Evolutionary conservation across 2,113 vertebrate species (phyloP).

Genomic region (Pterocles burchelli): DNA sequence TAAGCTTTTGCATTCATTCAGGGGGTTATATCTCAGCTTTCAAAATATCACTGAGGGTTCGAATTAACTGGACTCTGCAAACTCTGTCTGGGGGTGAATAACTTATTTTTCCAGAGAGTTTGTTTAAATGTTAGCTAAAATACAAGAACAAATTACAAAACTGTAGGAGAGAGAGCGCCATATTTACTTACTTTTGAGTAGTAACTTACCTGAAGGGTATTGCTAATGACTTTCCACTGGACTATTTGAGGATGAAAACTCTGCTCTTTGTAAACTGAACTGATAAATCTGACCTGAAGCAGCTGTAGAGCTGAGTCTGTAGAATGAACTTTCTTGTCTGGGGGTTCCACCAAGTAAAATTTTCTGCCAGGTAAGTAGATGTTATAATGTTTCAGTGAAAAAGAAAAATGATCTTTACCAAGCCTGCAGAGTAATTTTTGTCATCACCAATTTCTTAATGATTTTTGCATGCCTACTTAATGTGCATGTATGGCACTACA

Average conservation of each 20-base stretch:
- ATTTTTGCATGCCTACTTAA: conserved; percentile 66
- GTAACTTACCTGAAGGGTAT: background rate
- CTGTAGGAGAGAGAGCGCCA: background rate
- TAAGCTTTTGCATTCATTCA: conserved; percentile 24
- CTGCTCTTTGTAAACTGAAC: background rate
- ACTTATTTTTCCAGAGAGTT: background rate
- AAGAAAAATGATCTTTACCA: conserved; percentile 48
- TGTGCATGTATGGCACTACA: conserved; percentile 52
- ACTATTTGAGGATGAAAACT: background rate
- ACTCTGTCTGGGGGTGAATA: background rate
- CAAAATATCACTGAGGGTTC: background rate
- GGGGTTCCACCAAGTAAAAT: background rate
- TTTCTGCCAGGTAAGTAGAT: background rate
- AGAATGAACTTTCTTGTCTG: background rate
- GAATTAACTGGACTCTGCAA: background rate
- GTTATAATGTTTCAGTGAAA: conserved; percentile 14
- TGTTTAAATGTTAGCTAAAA: background rate
- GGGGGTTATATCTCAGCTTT: background rate
- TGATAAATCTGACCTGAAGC: background rate
- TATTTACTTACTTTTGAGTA: background rate
- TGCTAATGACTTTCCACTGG: background rate
- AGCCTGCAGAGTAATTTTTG: conserved; percentile 66
- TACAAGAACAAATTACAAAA: background rate
- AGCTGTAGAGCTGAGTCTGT: background rate
- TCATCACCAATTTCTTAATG: conserved; percentile 72